Base-by-base conservation (phyloP, 2,113 vertebrate species). In the Nestor notabilis region DNA sequence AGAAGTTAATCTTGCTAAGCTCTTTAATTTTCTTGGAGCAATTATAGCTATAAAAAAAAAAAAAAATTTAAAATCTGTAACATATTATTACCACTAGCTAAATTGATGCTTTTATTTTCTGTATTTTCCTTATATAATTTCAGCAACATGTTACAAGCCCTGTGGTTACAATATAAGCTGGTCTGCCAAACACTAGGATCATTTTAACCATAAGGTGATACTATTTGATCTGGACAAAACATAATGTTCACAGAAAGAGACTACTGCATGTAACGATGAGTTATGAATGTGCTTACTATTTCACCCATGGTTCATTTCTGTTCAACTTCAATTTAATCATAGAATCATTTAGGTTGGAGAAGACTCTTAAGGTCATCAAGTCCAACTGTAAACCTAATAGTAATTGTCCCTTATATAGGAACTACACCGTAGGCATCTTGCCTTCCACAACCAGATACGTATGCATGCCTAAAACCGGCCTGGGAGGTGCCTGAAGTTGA, bases 301-400 rank as follows among this genome's bases (percentile, higher is more conserved):
- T 71, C 33, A 46, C 39, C 25, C 5, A 12, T 56, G 11, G 21
- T 53, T 79, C 29, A n/a, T 68, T 90, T 23, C 7, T 75, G 18
- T 70, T 79, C 65, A 58, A 68, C 13, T 31, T 68, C 29, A 46
- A 35, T 68, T 56, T 85, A 46, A 83, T 39, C 37, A 70, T 2
- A 78, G 17, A 65, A 64, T 37, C 43, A 25, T 35, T 65, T 46
- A 56, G 12, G 14, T 37, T 83, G 55, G 46, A 60, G 80, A 66
- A 86, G 3, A 70, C 15, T 5, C 55, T 29, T 27, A 49, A 25
- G 47, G 68, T 56, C 24, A 76, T 9, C 2, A 2, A 56, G 46
- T 56, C 41, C 13, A 50, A 23, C 10, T 0, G 0, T 35, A 55
- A 94, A 53, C 7, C 2, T 7, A 43, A 21, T 0, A 31, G 17